Evolutionary conservation across 2,797 vertebrate genomes (phyloP), one percentile per base, ranked within the genome.

Genomic region (Philypnodon macrostomus): DNA sequence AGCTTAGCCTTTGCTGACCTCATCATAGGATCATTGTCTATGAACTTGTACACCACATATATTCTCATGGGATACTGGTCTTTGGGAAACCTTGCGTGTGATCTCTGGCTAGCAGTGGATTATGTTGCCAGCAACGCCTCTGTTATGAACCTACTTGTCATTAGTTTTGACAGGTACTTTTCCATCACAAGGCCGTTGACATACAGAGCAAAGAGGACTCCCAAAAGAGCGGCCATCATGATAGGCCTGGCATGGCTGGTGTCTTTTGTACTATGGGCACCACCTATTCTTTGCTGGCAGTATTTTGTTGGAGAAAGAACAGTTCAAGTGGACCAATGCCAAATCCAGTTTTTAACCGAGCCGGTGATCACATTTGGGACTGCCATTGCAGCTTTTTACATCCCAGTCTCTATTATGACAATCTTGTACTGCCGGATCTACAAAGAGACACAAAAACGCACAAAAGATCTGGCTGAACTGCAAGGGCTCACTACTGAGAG

Each of bases 51-150:
- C 74, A 97, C 96, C 0, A 95, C 90, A 1, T 98, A 99, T 32
- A 98, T 99, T 66, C 87, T 99, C 59, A 97, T 98, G 90, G 96
- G 95, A 4, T 91, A 90, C 44, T 99, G 96, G 96, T 93, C 92
- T 34, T 88, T 99, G 4, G 96, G 96, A 41, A 97, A 93, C 71
- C 75, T 97, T 36, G 95, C 96, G 1, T 99, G 96, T 68, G 96
- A 99, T 75, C 90, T 99, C 7, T 99, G 96, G 96, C 87, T 99
- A 11, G 93, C 96, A 0, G 85, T 99, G 74, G 96, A 99, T 84
- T 99, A 99, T 2, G 96, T 99, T 30, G 95, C 95, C 64, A 98
- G 96, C 79, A 98, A 98, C 0, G 96, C 96, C 38, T 98, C 96
- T 0, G 96, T 98, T 58, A 98, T 99, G 96, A 99, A 98, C 75